These are phyloP conservation scores for Myiotriccus ornatus DNA, from an alignment of 2,797 vertebrate species.

Conservation along the genomic window DNA sequence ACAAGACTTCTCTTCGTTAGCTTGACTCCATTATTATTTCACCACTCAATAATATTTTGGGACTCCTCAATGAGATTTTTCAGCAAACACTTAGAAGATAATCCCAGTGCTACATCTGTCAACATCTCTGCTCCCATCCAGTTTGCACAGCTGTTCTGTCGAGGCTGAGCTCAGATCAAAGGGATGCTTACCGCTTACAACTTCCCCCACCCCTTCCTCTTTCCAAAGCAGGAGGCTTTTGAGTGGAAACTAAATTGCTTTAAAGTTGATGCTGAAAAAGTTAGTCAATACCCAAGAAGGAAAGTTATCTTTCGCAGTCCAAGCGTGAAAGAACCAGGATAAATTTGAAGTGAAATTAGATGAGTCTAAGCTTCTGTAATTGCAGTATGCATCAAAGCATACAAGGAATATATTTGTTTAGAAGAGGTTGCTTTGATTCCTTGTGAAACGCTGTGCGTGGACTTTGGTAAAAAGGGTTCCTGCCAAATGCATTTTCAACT, in stretches of 20 bases:
- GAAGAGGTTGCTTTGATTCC: background rate
- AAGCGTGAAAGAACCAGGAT: background rate
- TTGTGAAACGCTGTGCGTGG: background rate
- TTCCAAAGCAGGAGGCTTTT: background rate
- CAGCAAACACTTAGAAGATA: background rate
- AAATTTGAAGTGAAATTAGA: background rate
- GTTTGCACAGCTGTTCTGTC: background rate
- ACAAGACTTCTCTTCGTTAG: background rate
- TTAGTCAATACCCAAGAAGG: background rate
- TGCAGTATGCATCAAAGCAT: background rate
- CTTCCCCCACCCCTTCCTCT: background rate
- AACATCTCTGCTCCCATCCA: background rate
- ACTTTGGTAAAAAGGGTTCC: background rate
- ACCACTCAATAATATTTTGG: background rate
- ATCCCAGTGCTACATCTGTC: background rate
- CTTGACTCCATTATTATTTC: background rate
- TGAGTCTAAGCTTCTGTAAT: background rate
- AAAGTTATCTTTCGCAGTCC: background rate
- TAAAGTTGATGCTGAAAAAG: background rate
- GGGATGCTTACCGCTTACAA: background rate
- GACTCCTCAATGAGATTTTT: background rate
- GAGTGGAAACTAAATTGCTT: background rate
- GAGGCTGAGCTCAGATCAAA: background rate
- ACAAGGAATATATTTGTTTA: background rate
- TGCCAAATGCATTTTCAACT: background rate